Conservation (phyloP, 2,113 vertebrate species). For the Callospermophilus lateralis region DNA sequence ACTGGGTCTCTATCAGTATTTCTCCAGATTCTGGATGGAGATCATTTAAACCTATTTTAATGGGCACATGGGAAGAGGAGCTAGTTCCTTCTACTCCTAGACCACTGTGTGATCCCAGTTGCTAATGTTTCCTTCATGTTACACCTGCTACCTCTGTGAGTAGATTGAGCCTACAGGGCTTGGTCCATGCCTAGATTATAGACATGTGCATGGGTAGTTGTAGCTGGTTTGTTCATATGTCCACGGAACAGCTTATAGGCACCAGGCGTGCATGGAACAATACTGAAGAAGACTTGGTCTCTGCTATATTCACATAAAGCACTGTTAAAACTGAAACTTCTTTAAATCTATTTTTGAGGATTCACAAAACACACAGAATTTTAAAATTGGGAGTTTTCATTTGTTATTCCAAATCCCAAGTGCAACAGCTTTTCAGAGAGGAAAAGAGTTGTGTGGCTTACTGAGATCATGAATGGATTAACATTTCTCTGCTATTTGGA, state of each 20-base stretch:
- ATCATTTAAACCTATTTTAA: background rate
- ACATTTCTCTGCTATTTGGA: background rate
- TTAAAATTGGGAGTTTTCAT: slow-evolving; percentile 18
- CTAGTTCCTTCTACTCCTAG: background rate
- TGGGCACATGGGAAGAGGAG: background rate
- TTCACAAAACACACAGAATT: background rate
- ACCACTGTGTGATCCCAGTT: background rate
- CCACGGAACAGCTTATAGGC: background rate
- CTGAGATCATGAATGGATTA: background rate
- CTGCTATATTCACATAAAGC: background rate
- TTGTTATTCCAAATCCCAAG: background rate
- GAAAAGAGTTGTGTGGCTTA: background rate
- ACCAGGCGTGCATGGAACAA: background rate
- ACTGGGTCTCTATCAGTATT: background rate
- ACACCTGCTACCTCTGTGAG: too few species aligned
- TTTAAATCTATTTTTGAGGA: background rate
- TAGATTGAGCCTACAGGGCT: too few species aligned
- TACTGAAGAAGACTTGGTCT: background rate
- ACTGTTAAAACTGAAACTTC: background rate
- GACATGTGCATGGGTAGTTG: background rate
- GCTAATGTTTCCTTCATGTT: too few species aligned
- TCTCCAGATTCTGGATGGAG: background rate
- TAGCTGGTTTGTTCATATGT: background rate
- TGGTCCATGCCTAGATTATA: too few species aligned
- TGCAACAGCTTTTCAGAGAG: background rate